Base-by-base conservation (phyloP, 1,140 invertebrate genomes). In the Trichonephila inaurata region DNA sequence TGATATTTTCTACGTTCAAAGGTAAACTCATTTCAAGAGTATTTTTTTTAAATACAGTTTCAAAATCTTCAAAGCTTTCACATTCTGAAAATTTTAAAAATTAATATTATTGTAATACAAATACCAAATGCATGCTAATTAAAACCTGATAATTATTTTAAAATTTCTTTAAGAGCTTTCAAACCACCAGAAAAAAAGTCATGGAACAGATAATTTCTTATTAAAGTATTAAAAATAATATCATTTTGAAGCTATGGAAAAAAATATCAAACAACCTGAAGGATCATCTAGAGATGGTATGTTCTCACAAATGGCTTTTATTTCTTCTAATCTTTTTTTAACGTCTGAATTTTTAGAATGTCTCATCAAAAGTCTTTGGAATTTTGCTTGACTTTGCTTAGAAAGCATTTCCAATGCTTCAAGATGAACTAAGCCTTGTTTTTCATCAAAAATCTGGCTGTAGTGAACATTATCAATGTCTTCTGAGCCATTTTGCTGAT, bases 341-440 rank as follows among this genome's bases (percentile, higher is more conserved):
- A 98, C 95, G 19, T 97, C 97, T 51, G 96, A 96, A 33, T 97
- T 95, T 89, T 97, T 96, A 83, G 97, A 96, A 1, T 96, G 95
- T 94, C 61, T 81, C 33, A 93, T 94, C 51, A 96, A 86, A 24
- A 95, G 72, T 7, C 95, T 94, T 86, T 95, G 95, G 8, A 96
- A 95, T 89, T 95, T 95, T 24, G 95, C 95, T 94, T 97, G 97
- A 94, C 98, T 97, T 95, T 98, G 97, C 95, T 97, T 97, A 0
- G 98, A 98, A 4, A 99, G 95, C 96, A 99, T 98, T 96, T 98
- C 98, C 28, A 99, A 95, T 0, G 98, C 98, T 96, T 99, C 98
- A 81, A 98, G 96, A 95, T 98, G 98, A 8, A 98, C 98, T 66
- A 98, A 95, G 10, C 98, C 97, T 97, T 98, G 98, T 96, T 97